Base-by-base conservation (phyloP, 2,888 invertebrate genomes). In the Agrenia bidenticulata region DNA sequence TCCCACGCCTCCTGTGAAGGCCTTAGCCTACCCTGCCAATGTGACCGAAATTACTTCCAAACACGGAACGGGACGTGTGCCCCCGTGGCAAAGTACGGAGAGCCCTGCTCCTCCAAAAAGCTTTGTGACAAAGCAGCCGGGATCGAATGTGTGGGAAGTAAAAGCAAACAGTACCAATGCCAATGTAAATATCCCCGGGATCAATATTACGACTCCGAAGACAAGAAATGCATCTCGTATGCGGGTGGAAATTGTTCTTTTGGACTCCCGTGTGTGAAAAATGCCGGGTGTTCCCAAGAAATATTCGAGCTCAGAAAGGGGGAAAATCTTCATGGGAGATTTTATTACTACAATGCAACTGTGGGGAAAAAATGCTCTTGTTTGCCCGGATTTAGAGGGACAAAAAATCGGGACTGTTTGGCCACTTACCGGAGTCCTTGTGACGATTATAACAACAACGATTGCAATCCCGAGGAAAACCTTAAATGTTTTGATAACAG, bases 281-380 rank as follows among this genome's bases (percentile, higher is more conserved):
- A 68, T 58, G 68, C 68, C 23, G 61, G 54, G 1, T 71, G 71
- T 37, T 62, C 63, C 1, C 64, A 62, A 17, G 66, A 66, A 42
- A 71, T 71, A 59, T 69, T 66, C 37, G 71, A 71, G 54, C 64
- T 69, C 19, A 39, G 66, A n/a, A 63, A 41, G 37, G 71, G 71
- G 13, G 63, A 66, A 50, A 71, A 61, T 49, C 49, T 66, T 41
- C 68, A 69, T 19, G 71, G 68, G 27, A 69, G 66, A 45, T n/a
- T 42, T 11, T 71, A 69, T 64, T 54, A 27, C 13, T 71, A 71
- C 39, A 71, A 71, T 58, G 64, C 58, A 17, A 66, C 71, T 4
- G 57, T 70, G 7, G 70, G 70, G 21, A 37, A 51, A 26, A 68
- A 59, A 64, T 70, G 70, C 51, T 55, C 61, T 19, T 70, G 68